These are phyloP conservation scores for Elegia similella DNA, from an alignment of 2,888 invertebrate genomes.

Conservation along the genomic window DNA sequence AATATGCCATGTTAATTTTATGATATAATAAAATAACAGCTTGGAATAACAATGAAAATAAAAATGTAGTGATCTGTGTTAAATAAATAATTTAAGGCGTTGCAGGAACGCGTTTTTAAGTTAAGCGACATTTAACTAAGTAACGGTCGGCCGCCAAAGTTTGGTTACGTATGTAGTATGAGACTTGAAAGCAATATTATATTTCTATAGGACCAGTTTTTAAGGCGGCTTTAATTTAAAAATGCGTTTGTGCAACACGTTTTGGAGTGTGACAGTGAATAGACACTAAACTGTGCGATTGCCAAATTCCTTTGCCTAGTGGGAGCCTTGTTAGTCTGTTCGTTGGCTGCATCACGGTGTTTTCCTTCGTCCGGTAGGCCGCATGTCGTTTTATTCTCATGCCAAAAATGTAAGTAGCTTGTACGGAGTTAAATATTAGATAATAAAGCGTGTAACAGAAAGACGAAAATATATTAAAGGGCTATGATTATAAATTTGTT, in stretches of 20 bases:
- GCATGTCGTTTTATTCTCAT: background rate
- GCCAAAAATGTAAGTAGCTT: background rate
- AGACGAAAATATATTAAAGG: too few relatives aligned
- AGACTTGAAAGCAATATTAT: too few relatives aligned
- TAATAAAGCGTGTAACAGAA: too few relatives aligned
- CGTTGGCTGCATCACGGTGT: background rate
- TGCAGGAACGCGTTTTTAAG: background rate
- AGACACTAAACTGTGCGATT: too few relatives aligned
- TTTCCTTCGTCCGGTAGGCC: background rate
- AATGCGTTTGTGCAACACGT: too few relatives aligned
- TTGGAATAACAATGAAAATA: background rate
- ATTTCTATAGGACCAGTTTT: too few relatives aligned
- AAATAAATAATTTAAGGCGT: background rate
- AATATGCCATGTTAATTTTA: constrained; percentile 5
- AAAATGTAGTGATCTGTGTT: background rate
- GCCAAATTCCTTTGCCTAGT: too few relatives aligned
- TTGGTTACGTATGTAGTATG: too few relatives aligned
- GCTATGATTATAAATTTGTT: too few relatives aligned
- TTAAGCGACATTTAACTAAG: background rate
- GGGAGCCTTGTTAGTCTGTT: background rate
- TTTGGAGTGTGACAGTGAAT: too few relatives aligned
- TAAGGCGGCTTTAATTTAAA: too few relatives aligned
- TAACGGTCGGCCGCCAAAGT: too few relatives aligned
- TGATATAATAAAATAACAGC: background rate
- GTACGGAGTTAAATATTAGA: background rate